These are phyloP conservation scores for Eupithecia dodoneata DNA, from an alignment of 2,888 invertebrate genomes.

Conservation along the genomic window DNA sequence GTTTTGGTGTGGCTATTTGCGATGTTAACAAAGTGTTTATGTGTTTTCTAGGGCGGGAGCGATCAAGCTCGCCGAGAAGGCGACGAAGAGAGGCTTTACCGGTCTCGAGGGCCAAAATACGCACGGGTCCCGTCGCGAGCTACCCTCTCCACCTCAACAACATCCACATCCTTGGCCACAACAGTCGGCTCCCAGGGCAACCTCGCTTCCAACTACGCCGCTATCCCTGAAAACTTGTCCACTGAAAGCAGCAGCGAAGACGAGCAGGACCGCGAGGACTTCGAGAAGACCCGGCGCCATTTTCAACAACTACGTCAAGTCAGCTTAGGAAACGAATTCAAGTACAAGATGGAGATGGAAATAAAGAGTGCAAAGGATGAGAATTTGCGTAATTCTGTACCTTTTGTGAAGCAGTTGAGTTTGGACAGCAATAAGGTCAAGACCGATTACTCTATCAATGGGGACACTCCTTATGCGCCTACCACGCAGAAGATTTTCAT, in stretches of 20 bases:
- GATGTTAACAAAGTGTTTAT: conserved; percentile 42
- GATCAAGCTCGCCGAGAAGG: conserved; percentile 74
- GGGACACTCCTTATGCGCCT: conserved; percentile 75
- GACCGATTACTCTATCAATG: conserved; percentile 73
- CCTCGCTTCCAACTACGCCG: conserved; percentile 74
- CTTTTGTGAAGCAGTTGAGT: conserved; percentile 85
- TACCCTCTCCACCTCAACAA: conserved; percentile 84
- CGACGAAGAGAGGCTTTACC: conserved; percentile 77
- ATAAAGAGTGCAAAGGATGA: conserved; percentile 85
- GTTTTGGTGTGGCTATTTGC: conserved; percentile 13
- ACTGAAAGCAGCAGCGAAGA: conserved; percentile 81
- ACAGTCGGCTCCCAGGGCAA: conserved; percentile 79
- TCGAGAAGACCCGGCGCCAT: conserved; percentile 83
- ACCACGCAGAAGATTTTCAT: conserved; percentile 82
- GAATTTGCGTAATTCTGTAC: conserved; percentile 85
- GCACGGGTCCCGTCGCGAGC: conserved; percentile 78
- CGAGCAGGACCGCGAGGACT: conserved; percentile 70
- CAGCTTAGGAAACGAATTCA: conserved; percentile 86
- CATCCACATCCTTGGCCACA: conserved; percentile 85
- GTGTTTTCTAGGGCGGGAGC: conserved; percentile 72
- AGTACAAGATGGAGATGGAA: conserved; percentile 86
- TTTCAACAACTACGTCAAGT: conserved; percentile 86
- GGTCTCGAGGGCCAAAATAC: conserved; percentile 76
- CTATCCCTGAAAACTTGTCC: conserved; percentile 72
- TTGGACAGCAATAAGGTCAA: conserved; percentile 84